Percentiles rank a stretch among this genome's conserved stretches.
Conservation (phyloP, 92 coral and sea anemone species). For the Epizoanthus illoricatus region DNA sequence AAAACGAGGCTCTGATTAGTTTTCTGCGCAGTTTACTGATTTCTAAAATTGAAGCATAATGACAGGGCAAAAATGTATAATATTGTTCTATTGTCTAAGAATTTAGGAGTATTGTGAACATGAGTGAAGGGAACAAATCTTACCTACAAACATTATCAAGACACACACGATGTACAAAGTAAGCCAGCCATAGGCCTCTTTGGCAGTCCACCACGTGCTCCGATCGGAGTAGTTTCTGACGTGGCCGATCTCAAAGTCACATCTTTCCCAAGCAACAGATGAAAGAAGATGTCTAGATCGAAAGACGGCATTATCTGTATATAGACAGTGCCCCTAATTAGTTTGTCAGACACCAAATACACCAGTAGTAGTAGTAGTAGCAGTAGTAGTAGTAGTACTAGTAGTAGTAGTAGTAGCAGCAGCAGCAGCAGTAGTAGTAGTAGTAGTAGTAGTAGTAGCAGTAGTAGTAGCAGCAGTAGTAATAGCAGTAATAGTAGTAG, state of each 20-base stretch:
- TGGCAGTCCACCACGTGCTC: slow-evolving; percentile 71
- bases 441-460: too few relatives aligned
- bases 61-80: not conserved
- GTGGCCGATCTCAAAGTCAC: slow-evolving; percentile 89
- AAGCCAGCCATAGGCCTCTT: slow-evolving; percentile 83
- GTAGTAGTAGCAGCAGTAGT: too few relatives aligned
- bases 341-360: too few relatives aligned
- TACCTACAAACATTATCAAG: slow-evolving; percentile 91
- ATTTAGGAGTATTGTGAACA: not conserved
- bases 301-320: slow-evolving; percentile 48
- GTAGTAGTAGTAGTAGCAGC: too few relatives aligned
- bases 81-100: not conserved
- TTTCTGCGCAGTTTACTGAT: too few relatives aligned
- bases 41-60: not conserved
- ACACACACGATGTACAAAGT: slow-evolving; percentile 70
- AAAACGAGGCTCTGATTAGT: too few relatives aligned
- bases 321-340: not conserved
- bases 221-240: slow-evolving; percentile 80
- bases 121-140: slow-evolving; percentile 1
- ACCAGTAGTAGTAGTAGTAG: too few relatives aligned
- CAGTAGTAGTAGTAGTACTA: too few relatives aligned
- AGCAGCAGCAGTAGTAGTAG: too few relatives aligned
- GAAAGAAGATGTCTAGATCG: slow-evolving; percentile 81
- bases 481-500: too few relatives aligned
- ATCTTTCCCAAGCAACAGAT: slow-evolving; percentile 90